Base-by-base conservation (phyloP, 2,888 invertebrate species). In the Automeris io region DNA sequence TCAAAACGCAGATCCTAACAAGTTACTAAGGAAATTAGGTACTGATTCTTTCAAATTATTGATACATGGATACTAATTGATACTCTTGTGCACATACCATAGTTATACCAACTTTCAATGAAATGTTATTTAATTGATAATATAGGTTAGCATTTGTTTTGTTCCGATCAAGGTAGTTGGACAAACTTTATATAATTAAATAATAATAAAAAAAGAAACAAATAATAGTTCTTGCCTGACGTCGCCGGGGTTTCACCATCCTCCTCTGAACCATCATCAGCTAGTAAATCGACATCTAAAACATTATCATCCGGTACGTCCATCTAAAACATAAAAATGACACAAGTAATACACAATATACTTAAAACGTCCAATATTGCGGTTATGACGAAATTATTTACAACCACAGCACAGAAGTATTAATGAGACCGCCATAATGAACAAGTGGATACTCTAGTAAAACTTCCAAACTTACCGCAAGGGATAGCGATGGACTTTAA, bases 241-340 rank as follows among this genome's bases (percentile, higher is more conserved):
- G 86, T 83, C 60, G 78, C 85, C 58, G 81, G 86, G 48, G 79
- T 93, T 70, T 92, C 92, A 54, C 92, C 92, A 57, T 92, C 93
- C 43, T 92, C 90, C 62, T 93, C 93, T 26, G 92, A 92, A 47
- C 90, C 91, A 66, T 93, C 93, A 50, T 91, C 91, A 56, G 91
- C 91, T 59, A 92, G 89, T 60, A 92, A 88, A 76, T 93, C 93
- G 87, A 92, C 91, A 70, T 93, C 91, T 71, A 88, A 70, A 47
- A 82, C 79, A 54, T 68, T 78, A 51, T 87, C 88, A 57, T 88
- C 88, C 50, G 73, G 68, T 56, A 78, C 77, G 75, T 86, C 86
- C 86, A 87, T 86, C 86, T 86, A 74, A 50, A 78, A 73, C 40
- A 53, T 32, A 40, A 33, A 46, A 40, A 41, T 24, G 31, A 26